A percentile compares a stretch with the other conserved stretches of the same genome.
Evolutionary conservation across 1,140 invertebrate genomes (phyloP).

Genomic region (Tetragnatha versicolor): DNA sequence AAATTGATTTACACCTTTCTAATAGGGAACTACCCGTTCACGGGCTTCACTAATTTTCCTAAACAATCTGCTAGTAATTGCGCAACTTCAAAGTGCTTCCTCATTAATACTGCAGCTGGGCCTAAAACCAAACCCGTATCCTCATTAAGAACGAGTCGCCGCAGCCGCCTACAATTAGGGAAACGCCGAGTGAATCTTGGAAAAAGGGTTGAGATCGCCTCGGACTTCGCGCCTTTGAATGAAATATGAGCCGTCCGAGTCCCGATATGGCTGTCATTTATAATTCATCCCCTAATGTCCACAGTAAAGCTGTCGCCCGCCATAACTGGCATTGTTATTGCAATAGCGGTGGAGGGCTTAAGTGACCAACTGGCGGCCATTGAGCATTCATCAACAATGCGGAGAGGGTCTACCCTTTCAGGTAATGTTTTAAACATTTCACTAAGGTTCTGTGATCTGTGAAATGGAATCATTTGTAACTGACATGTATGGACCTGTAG

Average conservation of each 20-base stretch:
- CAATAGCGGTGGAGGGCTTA: slow-evolving; percentile 35
- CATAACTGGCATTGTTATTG: slow-evolving; percentile 44
- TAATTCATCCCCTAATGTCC: slow-evolving; percentile 40
- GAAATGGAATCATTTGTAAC: slow-evolving; percentile 18
- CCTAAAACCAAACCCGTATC: slow-evolving; percentile 13
- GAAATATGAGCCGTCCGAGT: slow-evolving; percentile 42
- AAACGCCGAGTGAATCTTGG: slow-evolving; percentile 29
- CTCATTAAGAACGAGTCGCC: slow-evolving; percentile 41
- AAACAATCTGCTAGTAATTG: slow-evolving; percentile 33
- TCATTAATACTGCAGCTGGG: slow-evolving; percentile 30
- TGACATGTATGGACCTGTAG: slow-evolving; percentile 17
- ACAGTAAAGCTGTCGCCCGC: slow-evolving; percentile 40
- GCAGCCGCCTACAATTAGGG: slow-evolving; percentile 17
- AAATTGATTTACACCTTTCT: slow-evolving; percentile 43
- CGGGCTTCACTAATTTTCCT: slow-evolving; percentile 1
- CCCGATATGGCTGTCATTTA: slow-evolving; percentile 25
- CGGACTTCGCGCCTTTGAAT: no score
- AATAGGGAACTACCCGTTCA: background rate
- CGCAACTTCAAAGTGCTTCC: slow-evolving; percentile 25
- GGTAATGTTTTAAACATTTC: slow-evolving; percentile 46
- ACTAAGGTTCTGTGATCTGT: slow-evolving; percentile 18
- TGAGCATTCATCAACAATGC: slow-evolving; percentile 44
- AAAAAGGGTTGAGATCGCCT: no score
- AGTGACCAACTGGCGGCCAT: slow-evolving; percentile 33
- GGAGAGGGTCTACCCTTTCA: background rate